These are phyloP conservation scores for Gymnarchus niloticus DNA, from an alignment of 2,113 vertebrate genomes.

Conservation along the genomic window DNA sequence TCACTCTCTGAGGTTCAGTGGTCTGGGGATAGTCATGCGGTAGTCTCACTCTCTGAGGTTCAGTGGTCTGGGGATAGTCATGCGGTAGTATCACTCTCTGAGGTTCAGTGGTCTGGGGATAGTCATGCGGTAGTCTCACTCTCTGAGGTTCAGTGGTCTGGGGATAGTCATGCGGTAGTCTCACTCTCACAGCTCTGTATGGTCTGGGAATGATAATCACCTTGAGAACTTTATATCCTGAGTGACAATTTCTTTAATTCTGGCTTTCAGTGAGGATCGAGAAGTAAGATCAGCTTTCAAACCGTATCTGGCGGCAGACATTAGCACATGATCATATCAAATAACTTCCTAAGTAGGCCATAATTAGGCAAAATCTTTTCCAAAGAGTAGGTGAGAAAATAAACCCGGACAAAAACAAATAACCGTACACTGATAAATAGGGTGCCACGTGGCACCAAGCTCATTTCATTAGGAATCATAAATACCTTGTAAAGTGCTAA, in stretches of 20 bases:
- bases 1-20: neutral
- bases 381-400: neutral
- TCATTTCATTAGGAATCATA: slow-evolving; percentile 32
- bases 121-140: neutral
- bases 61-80: neutral
- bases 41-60: neutral
- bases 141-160: neutral
- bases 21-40: neutral
- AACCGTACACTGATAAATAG: neutral
- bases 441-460: slow-evolving; percentile 5
- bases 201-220: neutral
- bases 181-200: neutral
- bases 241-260: too few relatives aligned
- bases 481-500: slow-evolving; percentile 24
- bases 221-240: neutral
- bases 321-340: neutral
- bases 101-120: neutral
- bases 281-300: too few relatives aligned
- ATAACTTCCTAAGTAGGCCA: neutral
- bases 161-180: neutral
- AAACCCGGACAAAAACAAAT: neutral
- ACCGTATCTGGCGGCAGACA: neutral
- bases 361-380: too few relatives aligned
- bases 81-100: neutral
- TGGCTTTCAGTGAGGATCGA: too few relatives aligned